Conservation (phyloP, 2,888 invertebrate genomes). For the Pristionchus maxplancki region DNA sequence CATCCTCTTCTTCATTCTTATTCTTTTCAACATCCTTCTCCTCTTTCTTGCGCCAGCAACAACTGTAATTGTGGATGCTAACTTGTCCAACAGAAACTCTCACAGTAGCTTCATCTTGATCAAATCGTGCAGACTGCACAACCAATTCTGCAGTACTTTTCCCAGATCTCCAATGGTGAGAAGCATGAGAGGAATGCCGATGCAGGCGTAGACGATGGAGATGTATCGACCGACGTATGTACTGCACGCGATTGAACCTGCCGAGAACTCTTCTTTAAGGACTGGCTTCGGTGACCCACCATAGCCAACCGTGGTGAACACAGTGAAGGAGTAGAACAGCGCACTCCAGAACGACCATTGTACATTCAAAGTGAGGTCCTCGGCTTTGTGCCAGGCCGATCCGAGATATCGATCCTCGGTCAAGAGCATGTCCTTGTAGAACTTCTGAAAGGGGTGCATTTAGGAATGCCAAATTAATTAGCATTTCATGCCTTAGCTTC, state of each 20-base stretch:
- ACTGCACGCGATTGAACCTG: slow-evolving; percentile 65
- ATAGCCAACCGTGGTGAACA: slow-evolving; percentile 71
- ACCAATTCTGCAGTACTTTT: slow-evolving; percentile 64
- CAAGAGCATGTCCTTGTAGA: slow-evolving; percentile 67
- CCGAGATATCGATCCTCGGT: slow-evolving; percentile 67
- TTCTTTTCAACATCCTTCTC: not conserved
- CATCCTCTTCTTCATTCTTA: not conserved
- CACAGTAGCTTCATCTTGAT: not conserved
- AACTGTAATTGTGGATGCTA: not conserved
- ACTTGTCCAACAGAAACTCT: not conserved
- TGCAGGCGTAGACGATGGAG: slow-evolving; percentile 66
- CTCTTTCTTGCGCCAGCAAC: not conserved
- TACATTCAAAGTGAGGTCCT: slow-evolving; percentile 66
- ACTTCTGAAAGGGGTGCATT: slow-evolving; percentile 55
- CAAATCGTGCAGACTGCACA: not conserved
- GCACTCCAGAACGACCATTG: slow-evolving; percentile 66
- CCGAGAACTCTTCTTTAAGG: slow-evolving; percentile 2
- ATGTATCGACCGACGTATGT: slow-evolving; percentile 63
- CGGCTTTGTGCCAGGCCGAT: slow-evolving; percentile 67
- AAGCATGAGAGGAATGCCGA: slow-evolving; percentile 69
- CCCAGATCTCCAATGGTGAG: slow-evolving; percentile 69
- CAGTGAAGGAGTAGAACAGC: slow-evolving; percentile 69
- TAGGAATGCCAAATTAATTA: not conserved
- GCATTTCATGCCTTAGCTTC: not conserved
- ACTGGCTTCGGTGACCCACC: slow-evolving; percentile 52